These are phyloP conservation scores for Podarcis cretensis DNA, from an alignment of 2,113 vertebrate genomes.

Conservation along the genomic window DNA sequence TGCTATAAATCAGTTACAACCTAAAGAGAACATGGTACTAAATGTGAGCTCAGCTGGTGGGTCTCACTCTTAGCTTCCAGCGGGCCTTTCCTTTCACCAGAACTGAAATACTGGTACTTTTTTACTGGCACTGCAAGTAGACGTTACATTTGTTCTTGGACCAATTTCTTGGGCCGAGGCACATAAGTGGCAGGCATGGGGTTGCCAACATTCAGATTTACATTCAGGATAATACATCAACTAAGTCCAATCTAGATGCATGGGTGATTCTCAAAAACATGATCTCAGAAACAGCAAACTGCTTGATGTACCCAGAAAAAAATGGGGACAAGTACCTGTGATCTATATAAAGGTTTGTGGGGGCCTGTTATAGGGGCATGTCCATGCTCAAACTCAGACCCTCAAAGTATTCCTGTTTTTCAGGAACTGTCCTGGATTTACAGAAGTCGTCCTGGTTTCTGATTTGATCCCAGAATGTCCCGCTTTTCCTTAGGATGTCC, in stretches of 20 bases:
- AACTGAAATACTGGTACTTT: background rate
- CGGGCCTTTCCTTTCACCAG: no score
- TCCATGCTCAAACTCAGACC: background rate
- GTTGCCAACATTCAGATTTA: background rate
- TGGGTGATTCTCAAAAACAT: background rate
- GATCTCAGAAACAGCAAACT: background rate
- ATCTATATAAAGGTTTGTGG: background rate
- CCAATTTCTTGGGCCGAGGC: background rate
- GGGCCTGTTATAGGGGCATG: background rate
- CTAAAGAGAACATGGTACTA: background rate
- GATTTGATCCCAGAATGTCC: no score
- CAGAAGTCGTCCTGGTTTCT: no score
- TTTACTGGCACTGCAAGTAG: background rate
- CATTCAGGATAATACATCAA: background rate
- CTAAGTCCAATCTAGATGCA: background rate
- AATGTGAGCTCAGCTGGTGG: constrained; percentile 1
- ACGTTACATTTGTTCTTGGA: background rate
- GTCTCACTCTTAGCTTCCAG: background rate
- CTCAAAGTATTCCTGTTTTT: no score
- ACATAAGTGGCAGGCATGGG: no score
- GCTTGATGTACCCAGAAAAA: background rate
- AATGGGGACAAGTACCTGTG: background rate
- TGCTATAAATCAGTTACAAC: background rate
- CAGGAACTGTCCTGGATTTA: no score
- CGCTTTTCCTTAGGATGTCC: no score